Evolutionary conservation across 2,113 vertebrate genomes (phyloP).

Genomic region (Hemichromis elongatus): DNA sequence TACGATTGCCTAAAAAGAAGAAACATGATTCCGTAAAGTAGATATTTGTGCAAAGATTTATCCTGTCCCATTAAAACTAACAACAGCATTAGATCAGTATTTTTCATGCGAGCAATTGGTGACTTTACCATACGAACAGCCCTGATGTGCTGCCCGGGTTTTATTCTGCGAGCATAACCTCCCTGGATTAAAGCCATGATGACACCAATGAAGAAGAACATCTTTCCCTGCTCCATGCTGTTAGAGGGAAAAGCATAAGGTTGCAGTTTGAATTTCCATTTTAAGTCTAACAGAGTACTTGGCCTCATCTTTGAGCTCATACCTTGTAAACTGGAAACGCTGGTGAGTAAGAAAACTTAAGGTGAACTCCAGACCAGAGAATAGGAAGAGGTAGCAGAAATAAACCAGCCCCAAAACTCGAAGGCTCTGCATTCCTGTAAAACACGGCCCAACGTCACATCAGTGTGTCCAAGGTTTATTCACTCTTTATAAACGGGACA

Average conservation of each 20-base stretch:
- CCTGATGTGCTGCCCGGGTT: slow-evolving; percentile 81
- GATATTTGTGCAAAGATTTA: neutral
- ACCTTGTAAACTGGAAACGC: slow-evolving; percentile 94
- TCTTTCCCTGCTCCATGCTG: slow-evolving; percentile 97
- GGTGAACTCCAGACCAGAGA: slow-evolving; percentile 92
- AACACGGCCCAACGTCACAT: neutral
- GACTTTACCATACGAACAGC: slow-evolving; percentile 80
- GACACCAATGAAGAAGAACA: slow-evolving; percentile 97
- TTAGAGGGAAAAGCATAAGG: neutral
- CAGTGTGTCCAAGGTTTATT: neutral
- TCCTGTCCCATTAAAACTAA: neutral
- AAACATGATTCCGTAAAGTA: neutral
- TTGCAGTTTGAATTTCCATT: neutral
- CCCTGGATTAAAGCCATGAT: slow-evolving; percentile 94
- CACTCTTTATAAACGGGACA: neutral
- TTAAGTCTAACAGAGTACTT: neutral
- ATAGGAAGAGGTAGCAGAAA: slow-evolving; percentile 93
- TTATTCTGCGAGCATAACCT: slow-evolving; percentile 86
- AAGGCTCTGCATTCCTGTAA: slow-evolving; percentile 79
- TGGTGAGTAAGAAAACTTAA: slow-evolving; percentile 94
- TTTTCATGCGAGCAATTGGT: neutral
- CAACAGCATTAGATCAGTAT: neutral
- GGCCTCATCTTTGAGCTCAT: neutral
- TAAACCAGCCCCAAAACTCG: slow-evolving; percentile 83
- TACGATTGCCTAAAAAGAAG: slow-evolving; percentile 79